A percentile compares a stretch with the other conserved stretches of the same genome.
These are phyloP conservation scores for Hippocampus abdominalis DNA, from an alignment of 2,113 vertebrate species.

Conservation along the genomic window DNA sequence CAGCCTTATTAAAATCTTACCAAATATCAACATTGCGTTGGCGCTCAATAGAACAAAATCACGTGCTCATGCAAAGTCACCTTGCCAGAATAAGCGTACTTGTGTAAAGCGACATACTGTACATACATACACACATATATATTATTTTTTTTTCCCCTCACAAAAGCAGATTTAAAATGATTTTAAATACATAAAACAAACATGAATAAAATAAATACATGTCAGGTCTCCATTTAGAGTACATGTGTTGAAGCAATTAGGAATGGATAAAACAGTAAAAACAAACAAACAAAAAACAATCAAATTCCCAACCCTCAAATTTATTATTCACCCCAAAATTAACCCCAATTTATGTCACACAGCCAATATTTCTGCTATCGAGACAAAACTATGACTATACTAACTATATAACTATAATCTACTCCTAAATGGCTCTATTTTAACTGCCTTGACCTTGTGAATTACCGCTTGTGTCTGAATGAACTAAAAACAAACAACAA, in stretches of 20 bases:
- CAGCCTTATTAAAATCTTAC: slow-evolving; percentile 5
- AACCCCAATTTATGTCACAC: background rate
- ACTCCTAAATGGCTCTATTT: background rate
- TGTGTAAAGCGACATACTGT: slow-evolving; percentile 18
- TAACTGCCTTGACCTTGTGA: background rate
- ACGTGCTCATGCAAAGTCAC: slow-evolving; percentile 35
- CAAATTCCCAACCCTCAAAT: background rate
- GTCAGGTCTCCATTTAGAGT: background rate
- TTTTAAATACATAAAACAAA: slow-evolving; percentile 9
- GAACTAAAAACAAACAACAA: background rate
- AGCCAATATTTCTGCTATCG: background rate
- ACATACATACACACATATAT: background rate
- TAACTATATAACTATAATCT: no score
- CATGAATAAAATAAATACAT: background rate
- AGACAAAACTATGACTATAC: background rate
- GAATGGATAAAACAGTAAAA: slow-evolving; percentile 18
- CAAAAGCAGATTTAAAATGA: slow-evolving; percentile 1
- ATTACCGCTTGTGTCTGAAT: background rate
- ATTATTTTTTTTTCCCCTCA: background rate
- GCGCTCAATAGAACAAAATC: slow-evolving; percentile 15
- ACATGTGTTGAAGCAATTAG: slow-evolving; percentile 2
- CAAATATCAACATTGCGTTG: slow-evolving; percentile 11
- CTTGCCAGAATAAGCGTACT: background rate
- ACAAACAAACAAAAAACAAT: background rate
- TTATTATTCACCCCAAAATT: background rate